These are phyloP conservation scores for Phainopepla nitens DNA, from an alignment of 2,113 vertebrate genomes.

Conservation along the genomic window DNA sequence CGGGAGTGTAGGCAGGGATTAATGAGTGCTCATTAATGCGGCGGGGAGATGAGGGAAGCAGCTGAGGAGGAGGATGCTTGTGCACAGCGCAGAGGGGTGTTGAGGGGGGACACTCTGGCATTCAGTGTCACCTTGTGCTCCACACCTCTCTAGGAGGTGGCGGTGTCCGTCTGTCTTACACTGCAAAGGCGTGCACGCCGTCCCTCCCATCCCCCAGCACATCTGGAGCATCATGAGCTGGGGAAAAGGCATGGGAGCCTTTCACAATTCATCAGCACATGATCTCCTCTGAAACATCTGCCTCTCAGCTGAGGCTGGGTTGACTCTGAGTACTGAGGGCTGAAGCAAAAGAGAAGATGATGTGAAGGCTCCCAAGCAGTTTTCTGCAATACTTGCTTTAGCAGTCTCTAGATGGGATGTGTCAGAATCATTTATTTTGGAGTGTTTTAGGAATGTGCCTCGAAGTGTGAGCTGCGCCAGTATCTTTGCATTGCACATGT, in stretches of 20 bases:
- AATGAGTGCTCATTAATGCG: background rate
- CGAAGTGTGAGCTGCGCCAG: background rate
- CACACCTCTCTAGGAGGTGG: accelerated
- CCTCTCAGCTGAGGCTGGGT: background rate
- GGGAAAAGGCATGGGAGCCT: background rate
- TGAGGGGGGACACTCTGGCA: accelerated
- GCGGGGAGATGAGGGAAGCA: background rate
- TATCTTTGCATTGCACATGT: background rate
- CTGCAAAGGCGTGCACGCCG: accelerated
- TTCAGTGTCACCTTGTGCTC: background rate
- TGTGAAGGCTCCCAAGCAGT: background rate
- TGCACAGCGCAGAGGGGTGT: background rate
- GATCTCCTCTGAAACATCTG: background rate
- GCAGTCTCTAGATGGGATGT: background rate
- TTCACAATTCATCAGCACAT: background rate
- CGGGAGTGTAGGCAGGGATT: background rate
- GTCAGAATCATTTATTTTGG: background rate
- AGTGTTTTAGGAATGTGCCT: background rate
- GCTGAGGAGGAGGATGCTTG: background rate
- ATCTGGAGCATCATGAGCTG: background rate
- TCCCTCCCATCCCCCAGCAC: background rate
- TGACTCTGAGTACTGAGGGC: background rate
- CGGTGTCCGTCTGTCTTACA: background rate
- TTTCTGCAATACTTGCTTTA: background rate
- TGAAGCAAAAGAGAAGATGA: background rate